Evolutionary conservation across 2,888 invertebrate genomes (phyloP), one percentile per base, ranked within the genome.

Genomic region (Dromius quadrimaculatus): DNA sequence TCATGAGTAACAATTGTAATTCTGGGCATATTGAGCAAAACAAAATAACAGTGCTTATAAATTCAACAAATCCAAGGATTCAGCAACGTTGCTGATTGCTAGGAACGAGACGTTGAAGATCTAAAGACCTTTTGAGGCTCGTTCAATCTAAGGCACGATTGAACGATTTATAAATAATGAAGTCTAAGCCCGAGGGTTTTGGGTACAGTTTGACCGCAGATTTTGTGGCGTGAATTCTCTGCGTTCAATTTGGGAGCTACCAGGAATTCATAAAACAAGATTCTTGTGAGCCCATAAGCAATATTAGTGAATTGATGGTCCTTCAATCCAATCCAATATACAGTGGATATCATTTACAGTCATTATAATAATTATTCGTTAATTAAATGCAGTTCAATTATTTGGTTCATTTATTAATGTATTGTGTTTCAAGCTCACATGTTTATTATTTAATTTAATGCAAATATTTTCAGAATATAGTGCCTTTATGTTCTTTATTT

Each of bases 141-240:
- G 13, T 36, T 13, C 68, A 43, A 41, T 57, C 68, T 68, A 20
- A 19, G 28, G 15, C 32, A 43, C 57, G 66, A 66, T 66, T 36
- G 54, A 45, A 59, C 68, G 59, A 68, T 68, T 59, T 68, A 68
- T 59, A 68, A 68, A 68, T 68, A 68, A 68, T 68, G 68, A 68
- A 59, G 59, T 68, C 59, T 68, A 68, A 59, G 59, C 59, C 59
- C 68, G 68, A 9, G 68, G 68, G 59, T 50, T 59, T 43, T 17
- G 43, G 68, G 68, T 41, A 32, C 59, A 43, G 28, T 59, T 68
- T 68, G 68, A 68, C 68, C 68, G 68, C 68, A 59, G 68, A 36
- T 34, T 59, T 57, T 68, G 59, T 43, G 54, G 62, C 19, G 36
- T 9, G 59, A 59, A 59, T 59, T 59, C 59, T 9, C 34, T 9